Base-by-base conservation (phyloP, 2,797 vertebrate genomes). In the Fistularia commersonii region DNA sequence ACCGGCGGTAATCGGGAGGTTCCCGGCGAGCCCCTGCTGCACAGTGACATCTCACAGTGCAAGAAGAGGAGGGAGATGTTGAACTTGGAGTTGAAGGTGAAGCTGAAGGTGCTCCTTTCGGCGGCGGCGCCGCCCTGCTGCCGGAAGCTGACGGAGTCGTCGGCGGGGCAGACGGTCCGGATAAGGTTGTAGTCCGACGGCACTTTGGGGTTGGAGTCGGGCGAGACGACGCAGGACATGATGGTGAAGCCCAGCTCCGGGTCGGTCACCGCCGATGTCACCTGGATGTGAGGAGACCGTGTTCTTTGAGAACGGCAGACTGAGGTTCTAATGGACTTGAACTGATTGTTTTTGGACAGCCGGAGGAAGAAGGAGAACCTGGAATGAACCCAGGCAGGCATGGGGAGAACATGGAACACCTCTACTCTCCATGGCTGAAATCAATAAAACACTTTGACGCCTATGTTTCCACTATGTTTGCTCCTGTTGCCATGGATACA, bases 151-250 rank as follows among this genome's bases (percentile, higher is more conserved):
- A 99, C 81, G 3, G 95, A 93, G 65, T 94, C 91, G 12, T 98
- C 96, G 11, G 77, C 93, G 6, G 94, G 93, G 77, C 97, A 99
- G 70, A 98, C 90, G n/a, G 94, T 98, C 87, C 95, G 90, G 50
- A 98, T 97, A 70, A 98, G 90, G 5, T 82, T 84, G 62, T 96
- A 98, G 41, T 91, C 82, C 1, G 92, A 93, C 64, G 57, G 10
- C 34, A 74, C 64, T 31, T 74, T 84, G 45, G 92, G 87, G 76
- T 92, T 89, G n/a, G 93, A 91, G 77, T 89, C 66, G 0, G 90
- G 80, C 45, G 96, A 96, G 72, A 99, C 89, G 70, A 92, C 93
- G 84, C 97, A 99, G 0, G 92, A 93, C 57, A 93, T 84, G 74
- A 99, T 93, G 81, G 91, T 91, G 76, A 99, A 96, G 12, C 94